Evolutionary conservation across 2,113 vertebrate species (phyloP).

Genomic region (Panurus biarmicus): DNA sequence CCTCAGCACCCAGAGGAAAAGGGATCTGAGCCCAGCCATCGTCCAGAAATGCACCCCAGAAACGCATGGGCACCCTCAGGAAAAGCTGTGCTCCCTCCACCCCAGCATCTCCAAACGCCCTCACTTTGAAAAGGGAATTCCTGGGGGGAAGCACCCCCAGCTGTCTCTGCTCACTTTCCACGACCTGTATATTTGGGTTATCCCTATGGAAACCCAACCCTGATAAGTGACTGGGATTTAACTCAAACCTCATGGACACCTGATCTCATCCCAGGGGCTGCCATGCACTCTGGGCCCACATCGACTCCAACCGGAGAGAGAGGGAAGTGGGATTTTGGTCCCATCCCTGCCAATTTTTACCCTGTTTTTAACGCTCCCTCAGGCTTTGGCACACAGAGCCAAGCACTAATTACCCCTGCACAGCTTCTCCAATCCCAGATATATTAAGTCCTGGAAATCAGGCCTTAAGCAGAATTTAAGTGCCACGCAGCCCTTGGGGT

Average conservation of each 20-base stretch:
- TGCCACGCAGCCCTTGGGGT: not conserved
- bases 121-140: not conserved
- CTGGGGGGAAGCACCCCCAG: not conserved
- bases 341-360: accelerated
- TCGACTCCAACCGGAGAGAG: accelerated
- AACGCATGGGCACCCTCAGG: accelerated
- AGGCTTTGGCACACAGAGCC: accelerated
- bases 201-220: not conserved
- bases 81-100: not conserved
- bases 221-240: not conserved
- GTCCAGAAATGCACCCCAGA: not conserved
- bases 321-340: not conserved
- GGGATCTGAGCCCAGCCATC: not conserved
- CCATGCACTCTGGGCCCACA: accelerated
- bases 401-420: not conserved
- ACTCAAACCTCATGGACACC: not conserved
- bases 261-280: not conserved
- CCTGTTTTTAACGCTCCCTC: not conserved
- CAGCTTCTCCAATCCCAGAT: not conserved
- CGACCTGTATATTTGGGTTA: accelerated
- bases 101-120: not conserved
- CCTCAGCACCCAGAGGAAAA: not conserved
- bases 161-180: not conserved
- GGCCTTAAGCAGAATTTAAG: not conserved
- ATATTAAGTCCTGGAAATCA: not conserved